Percentiles rank a stretch among this genome's conserved stretches.
These are phyloP conservation scores for Drosophila nannoptera DNA, from an alignment of 1,140 invertebrate species.

Conservation along the genomic window DNA sequence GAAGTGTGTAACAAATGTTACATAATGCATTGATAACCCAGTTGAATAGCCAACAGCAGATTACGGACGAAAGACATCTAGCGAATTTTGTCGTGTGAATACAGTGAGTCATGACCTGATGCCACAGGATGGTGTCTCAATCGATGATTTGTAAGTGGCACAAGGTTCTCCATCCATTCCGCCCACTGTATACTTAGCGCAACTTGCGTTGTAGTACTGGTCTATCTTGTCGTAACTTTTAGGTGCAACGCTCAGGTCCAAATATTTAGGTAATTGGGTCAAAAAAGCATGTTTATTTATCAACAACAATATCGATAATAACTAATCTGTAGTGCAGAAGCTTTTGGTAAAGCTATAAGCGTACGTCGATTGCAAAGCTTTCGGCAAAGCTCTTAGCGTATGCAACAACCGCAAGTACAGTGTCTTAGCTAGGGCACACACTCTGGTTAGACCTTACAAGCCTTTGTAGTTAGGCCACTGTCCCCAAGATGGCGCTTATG, in stretches of 20 bases:
- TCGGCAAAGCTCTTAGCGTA: slow-evolving; percentile 13
- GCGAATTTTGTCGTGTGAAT: slow-evolving; percentile 49
- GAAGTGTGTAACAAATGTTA: background rate
- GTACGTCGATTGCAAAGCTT: background rate
- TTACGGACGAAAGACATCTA: slow-evolving; percentile 53
- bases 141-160: too few relatives aligned
- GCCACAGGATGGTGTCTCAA: slow-evolving; percentile 1
- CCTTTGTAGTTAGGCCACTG: background rate
- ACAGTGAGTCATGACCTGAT: slow-evolving; percentile 36
- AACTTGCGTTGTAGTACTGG: too few relatives aligned
- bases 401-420: background rate
- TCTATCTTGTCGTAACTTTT: too few relatives aligned
- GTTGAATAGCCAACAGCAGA: slow-evolving; percentile 3
- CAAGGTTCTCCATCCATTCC: too few relatives aligned
- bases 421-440: slow-evolving; percentile 26
- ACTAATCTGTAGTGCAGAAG: slow-evolving; percentile 4
- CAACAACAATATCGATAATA: slow-evolving; percentile 9
- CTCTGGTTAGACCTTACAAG: background rate
- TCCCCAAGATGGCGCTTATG: slow-evolving; percentile 26
- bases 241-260: background rate
- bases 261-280: slow-evolving; percentile 43
- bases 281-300: background rate
- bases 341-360: background rate
- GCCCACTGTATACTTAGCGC: too few relatives aligned
- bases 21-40: slow-evolving; percentile 7